These are phyloP conservation scores for Limnephilus marmoratus DNA, from an alignment of 2,888 invertebrate genomes.

Conservation along the genomic window DNA sequence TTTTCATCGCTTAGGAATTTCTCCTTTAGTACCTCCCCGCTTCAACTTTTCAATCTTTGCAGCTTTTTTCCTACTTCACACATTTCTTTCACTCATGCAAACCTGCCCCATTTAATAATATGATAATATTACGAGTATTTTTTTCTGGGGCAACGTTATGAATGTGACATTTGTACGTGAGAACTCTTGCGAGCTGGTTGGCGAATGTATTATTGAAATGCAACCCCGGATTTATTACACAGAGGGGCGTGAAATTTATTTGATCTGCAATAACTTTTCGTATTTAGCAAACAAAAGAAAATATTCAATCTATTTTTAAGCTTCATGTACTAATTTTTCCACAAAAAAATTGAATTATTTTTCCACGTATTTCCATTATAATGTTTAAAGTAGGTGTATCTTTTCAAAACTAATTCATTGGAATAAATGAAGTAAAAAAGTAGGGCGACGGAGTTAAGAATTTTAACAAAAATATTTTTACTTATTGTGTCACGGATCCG, in stretches of 20 bases:
- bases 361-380: not conserved
- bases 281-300: not conserved
- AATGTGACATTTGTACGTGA: slow-evolving; percentile 2
- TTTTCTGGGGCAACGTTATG: not conserved
- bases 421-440: no score
- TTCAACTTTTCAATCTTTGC: not conserved
- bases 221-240: not conserved
- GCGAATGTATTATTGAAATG: not conserved
- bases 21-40: slow-evolving; percentile 7
- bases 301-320: not conserved
- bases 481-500: no score
- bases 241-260: not conserved
- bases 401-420: not conserved
- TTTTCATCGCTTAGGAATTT: slow-evolving; percentile 23
- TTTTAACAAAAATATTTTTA: no score
- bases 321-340: not conserved
- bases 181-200: not conserved
- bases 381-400: not conserved
- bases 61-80: not conserved
- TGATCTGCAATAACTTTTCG: not conserved
- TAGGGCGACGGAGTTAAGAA: no score
- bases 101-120: not conserved
- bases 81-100: not conserved
- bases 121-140: not conserved
- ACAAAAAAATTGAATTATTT: not conserved